Evolutionary conservation across 1,140 invertebrate genomes (phyloP).

Genomic region (Drosophila quadrilineata): DNA sequence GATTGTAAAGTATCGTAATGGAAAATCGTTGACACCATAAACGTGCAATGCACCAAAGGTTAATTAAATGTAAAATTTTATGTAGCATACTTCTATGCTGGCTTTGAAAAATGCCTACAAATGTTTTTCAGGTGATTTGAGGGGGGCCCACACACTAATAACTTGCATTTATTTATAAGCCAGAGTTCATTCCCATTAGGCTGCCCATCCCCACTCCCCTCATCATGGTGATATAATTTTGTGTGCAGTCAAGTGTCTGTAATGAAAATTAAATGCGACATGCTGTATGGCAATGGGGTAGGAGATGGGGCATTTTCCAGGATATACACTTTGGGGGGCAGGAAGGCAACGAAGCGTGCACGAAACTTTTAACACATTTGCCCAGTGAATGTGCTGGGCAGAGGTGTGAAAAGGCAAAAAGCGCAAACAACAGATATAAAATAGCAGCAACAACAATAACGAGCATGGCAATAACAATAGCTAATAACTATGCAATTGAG

Average conservation of each 20-base stretch:
- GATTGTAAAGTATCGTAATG: too few relatives aligned
- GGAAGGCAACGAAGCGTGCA: slow-evolving; percentile 55
- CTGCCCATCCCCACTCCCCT: not conserved
- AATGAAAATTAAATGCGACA: slow-evolving; percentile 74
- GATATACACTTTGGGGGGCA: slow-evolving; percentile 45
- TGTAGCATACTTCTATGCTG: not conserved
- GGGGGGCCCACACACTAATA: slow-evolving; percentile 1
- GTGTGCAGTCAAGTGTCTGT: slow-evolving; percentile 70
- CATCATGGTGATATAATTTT: slow-evolving; percentile 19
- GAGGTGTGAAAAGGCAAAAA: slow-evolving; percentile 49
- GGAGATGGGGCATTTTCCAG: slow-evolving; percentile 12
- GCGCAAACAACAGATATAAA: slow-evolving; percentile 28
- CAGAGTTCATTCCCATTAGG: too few relatives aligned
- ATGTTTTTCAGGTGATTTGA: slow-evolving; percentile 1
- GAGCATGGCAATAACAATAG: slow-evolving; percentile 32
- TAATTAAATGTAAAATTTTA: slow-evolving; percentile 24
- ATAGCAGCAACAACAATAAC: not conserved
- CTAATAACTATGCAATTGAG: slow-evolving; percentile 69
- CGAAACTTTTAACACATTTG: slow-evolving; percentile 71
- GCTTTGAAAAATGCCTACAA: not conserved
- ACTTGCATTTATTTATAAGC: slow-evolving; percentile 35
- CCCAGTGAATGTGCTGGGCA: slow-evolving; percentile 37
- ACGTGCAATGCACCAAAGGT: not conserved
- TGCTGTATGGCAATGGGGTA: slow-evolving; percentile 23
- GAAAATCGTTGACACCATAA: not conserved